Conservation (phyloP, 2,113 vertebrate species). For the Pteropus alecto region DNA sequence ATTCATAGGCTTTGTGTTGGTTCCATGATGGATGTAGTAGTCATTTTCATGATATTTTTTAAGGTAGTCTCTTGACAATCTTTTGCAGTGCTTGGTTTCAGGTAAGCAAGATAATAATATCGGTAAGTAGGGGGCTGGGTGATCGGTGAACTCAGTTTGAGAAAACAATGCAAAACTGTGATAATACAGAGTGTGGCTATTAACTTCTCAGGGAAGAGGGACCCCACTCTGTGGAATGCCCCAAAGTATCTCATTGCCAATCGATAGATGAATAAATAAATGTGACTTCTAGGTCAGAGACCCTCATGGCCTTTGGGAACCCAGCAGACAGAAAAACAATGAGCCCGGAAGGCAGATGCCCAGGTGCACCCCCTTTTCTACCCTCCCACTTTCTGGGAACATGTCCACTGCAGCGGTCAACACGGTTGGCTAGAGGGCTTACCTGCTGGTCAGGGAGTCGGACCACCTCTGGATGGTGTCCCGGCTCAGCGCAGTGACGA, state of each 20-base stretch:
- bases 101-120: neutral
- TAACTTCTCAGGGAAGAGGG: neutral
- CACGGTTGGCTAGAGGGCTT: constrained; percentile 17
- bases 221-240: neutral
- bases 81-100: neutral
- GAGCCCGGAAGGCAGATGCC: neutral
- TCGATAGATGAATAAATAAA: neutral
- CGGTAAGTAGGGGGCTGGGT: neutral
- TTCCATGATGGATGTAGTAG: neutral
- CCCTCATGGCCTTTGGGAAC: neutral
- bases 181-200: neutral
- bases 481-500: constrained; percentile 66
- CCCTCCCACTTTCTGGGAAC: neutral
- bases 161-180: neutral
- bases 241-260: neutral
- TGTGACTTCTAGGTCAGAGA: neutral
- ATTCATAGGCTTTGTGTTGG: neutral
- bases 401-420: fast-evolving
- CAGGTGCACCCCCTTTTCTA: too few species aligned
- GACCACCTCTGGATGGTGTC: constrained; percentile 74
- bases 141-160: neutral
- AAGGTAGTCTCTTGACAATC: neutral
- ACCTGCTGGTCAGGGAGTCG: constrained; percentile 65
- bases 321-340: neutral
- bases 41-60: neutral